These are phyloP conservation scores for Stichopus horrens DNA, from an alignment of 53 echinoderm and acorn worm genomes.

Conservation along the genomic window DNA sequence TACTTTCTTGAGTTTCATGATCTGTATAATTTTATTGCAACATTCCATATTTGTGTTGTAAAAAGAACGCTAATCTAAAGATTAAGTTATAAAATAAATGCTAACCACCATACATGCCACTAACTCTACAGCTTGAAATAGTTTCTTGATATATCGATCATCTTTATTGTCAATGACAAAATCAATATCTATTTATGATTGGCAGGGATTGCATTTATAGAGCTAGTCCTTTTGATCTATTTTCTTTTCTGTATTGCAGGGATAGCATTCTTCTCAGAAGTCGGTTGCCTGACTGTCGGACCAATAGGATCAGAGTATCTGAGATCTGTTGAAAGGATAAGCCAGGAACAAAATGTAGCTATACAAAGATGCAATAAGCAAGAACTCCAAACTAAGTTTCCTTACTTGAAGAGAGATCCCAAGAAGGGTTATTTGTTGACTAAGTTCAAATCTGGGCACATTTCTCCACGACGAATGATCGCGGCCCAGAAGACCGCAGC, in stretches of 20 bases:
- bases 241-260: constrained; percentile 24
- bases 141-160: too few species aligned
- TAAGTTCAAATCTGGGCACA: constrained; percentile 56
- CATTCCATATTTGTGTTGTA: too few species aligned
- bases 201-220: too few species aligned
- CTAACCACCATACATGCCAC: too few species aligned
- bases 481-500: constrained; percentile 67
- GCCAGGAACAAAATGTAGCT: background rate
- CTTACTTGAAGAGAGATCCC: constrained; percentile 8
- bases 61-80: too few species aligned
- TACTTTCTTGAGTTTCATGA: too few species aligned
- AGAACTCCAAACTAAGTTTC: constrained; percentile 9
- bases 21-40: too few species aligned
- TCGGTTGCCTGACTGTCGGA: constrained; percentile 43
- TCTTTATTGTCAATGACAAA: too few species aligned
- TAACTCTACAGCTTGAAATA: too few species aligned
- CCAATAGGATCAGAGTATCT: background rate
- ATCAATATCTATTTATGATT: too few species aligned
- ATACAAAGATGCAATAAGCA: background rate
- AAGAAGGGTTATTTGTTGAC: background rate
- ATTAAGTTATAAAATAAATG: too few species aligned
- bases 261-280: constrained; percentile 50
- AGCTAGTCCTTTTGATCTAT: too few species aligned
- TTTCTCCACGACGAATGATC: constrained; percentile 63
- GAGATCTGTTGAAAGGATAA: background rate